Conservation (phyloP, 1,140 invertebrate genomes). For the Chironomus striatipennis region DNA sequence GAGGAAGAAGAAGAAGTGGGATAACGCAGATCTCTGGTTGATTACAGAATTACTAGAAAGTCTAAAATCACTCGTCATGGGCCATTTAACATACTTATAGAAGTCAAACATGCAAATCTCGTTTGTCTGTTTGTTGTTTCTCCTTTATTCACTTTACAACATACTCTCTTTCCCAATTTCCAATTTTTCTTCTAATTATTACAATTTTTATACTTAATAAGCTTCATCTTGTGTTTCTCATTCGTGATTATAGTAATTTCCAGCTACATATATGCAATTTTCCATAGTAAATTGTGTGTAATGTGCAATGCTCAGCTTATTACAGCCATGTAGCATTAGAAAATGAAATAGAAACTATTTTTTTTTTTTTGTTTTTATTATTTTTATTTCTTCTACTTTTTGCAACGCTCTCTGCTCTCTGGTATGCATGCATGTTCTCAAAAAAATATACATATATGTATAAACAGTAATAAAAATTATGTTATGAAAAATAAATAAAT, state of each 20-base stretch:
- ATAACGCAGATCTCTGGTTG: conserved; percentile 9
- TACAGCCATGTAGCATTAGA: neutral
- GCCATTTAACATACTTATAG: conserved; percentile 18
- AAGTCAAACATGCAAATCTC: conserved; percentile 22
- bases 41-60: neutral
- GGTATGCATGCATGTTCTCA: neutral
- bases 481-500: neutral
- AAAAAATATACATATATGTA: neutral
- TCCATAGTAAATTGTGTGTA: conserved; percentile 7
- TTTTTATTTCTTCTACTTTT: too few species aligned
- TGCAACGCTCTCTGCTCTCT: neutral
- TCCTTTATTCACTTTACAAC: neutral
- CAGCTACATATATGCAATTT: neutral
- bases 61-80: conserved; percentile 19
- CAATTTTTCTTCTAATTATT: neutral
- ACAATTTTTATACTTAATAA: conserved; percentile 15
- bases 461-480: neutral
- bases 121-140: conserved; percentile 21
- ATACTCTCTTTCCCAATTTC: neutral
- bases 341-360: neutral
- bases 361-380: too few species aligned
- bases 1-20: neutral
- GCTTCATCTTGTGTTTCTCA: conserved; percentile 5
- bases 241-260: conserved; percentile 9
- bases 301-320: neutral